A percentile compares a stretch with the other conserved stretches of the same genome.
Conservation (phyloP, 2,113 vertebrate species). For the Zapus hudsonius region DNA sequence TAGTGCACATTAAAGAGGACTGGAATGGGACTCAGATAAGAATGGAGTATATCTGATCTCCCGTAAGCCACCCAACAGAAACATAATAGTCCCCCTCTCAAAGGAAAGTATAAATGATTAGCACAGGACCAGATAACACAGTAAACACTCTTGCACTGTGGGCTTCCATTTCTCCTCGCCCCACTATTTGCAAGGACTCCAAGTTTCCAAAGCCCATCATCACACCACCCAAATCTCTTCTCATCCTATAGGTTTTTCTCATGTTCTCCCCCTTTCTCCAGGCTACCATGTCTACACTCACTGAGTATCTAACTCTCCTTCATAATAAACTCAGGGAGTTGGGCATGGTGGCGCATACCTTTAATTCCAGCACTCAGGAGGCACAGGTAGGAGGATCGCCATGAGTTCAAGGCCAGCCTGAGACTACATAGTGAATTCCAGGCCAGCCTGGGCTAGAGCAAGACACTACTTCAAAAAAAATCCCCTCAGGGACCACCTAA, state of each 20-base stretch:
- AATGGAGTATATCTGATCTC: not conserved
- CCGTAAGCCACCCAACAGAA: not conserved
- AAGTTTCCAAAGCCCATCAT: conserved; percentile 13
- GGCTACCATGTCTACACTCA: not conserved
- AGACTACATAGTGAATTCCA: no score
- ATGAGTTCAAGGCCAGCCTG: no score
- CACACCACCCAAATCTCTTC: not conserved
- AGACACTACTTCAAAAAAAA: no score
- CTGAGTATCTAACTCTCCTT: not conserved
- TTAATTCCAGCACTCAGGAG: no score
- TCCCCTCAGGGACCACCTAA: conserved; percentile 5
- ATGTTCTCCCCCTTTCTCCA: not conserved
- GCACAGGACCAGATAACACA: not conserved
- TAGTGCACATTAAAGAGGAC: not conserved
- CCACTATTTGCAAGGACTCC: conserved; percentile 1
- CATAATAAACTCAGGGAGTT: not conserved
- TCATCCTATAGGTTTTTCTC: not conserved
- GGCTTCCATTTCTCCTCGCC: conserved; percentile 11
- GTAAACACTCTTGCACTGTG: not conserved
- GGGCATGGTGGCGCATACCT: no score
- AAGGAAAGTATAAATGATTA: not conserved
- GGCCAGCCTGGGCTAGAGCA: no score
- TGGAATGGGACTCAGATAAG: not conserved
- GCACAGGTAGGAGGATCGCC: no score
- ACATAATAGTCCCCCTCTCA: not conserved